Conservation (phyloP, 2,113 vertebrate genomes). For the Oncorhynchus mykiss region DNA sequence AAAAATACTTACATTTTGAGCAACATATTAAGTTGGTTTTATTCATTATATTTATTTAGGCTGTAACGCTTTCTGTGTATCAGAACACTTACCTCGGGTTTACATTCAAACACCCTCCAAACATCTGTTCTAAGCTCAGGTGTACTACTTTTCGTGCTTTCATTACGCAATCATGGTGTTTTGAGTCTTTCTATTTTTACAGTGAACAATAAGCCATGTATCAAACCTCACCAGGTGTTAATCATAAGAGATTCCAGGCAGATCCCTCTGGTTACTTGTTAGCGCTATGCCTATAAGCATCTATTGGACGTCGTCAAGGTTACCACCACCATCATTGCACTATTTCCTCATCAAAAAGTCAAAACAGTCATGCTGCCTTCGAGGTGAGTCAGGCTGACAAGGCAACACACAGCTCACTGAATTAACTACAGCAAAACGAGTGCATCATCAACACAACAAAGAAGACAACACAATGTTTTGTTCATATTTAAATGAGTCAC, state of each 20-base stretch:
- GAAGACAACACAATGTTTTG: slow-evolving; percentile 17
- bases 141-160: too few species aligned
- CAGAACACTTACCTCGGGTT: too few species aligned
- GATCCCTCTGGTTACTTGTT: neutral
- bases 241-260: neutral
- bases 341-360: neutral
- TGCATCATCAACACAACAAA: slow-evolving; percentile 22
- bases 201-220: neutral
- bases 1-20: too few species aligned
- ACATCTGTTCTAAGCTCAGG: too few species aligned
- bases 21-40: too few species aligned
- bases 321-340: slow-evolving; percentile 4
- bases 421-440: slow-evolving; percentile 27
- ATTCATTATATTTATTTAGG: too few species aligned
- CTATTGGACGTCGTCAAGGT: slow-evolving; percentile 20
- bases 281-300: slow-evolving; percentile 24
- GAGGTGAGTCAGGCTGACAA: slow-evolving; percentile 40
- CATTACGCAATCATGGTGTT: too few species aligned
- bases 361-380: neutral
- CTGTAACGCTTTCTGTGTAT: too few species aligned
- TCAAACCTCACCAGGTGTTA: neutral
- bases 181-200: too few species aligned
- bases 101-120: too few species aligned
- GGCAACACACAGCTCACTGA: slow-evolving; percentile 33
- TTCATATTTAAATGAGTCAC: slow-evolving; percentile 20